Base-by-base conservation (phyloP, 2,797 vertebrate genomes). In the Channa striata region DNA sequence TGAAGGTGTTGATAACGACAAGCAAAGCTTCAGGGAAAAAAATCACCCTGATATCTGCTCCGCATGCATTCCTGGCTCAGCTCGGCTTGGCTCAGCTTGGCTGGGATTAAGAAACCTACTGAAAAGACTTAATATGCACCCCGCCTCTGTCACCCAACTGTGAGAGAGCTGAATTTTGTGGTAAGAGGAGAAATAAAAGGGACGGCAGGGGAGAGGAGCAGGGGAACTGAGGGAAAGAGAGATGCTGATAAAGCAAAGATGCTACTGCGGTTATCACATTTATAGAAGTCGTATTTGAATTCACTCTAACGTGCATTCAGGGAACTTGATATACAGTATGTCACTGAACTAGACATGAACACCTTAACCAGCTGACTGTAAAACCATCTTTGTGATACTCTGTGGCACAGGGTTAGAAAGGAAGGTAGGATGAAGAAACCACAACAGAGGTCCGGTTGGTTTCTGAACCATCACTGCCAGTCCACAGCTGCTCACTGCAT, bases 41-140 rank as follows among this genome's bases (percentile, higher is more conserved):
- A 72, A 66, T 59, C 68, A 13, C 54, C 49, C 20, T 53, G 56
- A 73, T 74, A 74, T 78, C 36, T 71, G 47, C 50, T 51, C 40
- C 56, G 47, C 19, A 37, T 72, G 63, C 60, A 85, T 83, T 70
- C 57, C 43, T 63, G 69, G 58, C 78, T 83, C 37, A 1, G 53
- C 73, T 73, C 21, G 6, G 53, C 54, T 47, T 14, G 30, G 19
- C 61, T 59, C n/a, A 10, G 56, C 69, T 62, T 17, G 46, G 23
- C 49, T 68, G 60, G 60, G 81, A 87, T 87, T 86, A 87, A 66
- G 71, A 81, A 83, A 65, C 74, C 72, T 60, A 81, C 59, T 56
- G 80, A 71, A 66, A 65, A 33, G 69, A 75, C 65, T 85, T 86
- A 78, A 87, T 81, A 62, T 76, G 44, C 60, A 47, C 48, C 68